Evolutionary conservation across 2,888 invertebrate genomes (phyloP).

Genomic region (Scaptomyza cyrtandrae): DNA sequence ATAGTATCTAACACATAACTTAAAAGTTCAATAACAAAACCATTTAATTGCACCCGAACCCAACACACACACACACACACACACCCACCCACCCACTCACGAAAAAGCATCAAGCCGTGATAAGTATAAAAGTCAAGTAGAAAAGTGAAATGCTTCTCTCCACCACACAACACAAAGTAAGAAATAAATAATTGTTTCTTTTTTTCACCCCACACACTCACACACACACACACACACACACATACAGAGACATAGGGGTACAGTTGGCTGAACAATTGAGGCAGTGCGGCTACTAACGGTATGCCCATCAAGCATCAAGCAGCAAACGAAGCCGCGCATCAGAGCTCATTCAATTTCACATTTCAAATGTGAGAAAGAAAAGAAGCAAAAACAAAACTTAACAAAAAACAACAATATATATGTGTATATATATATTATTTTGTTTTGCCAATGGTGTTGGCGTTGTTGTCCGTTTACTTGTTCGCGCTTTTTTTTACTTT

Average conservation of each 20-base stretch:
- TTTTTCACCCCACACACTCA: conserved; percentile 33
- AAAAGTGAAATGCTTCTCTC: conserved; percentile 71
- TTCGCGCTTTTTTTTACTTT: conserved; percentile 32
- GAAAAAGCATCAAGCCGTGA: conserved; percentile 47
- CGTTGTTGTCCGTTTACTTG: conserved; percentile 16
- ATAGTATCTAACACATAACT: conserved; percentile 32
- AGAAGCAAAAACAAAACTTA: background rate
- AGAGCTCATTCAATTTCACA: conserved; percentile 58
- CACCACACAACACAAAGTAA: conserved; percentile 8
- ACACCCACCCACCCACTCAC: background rate
- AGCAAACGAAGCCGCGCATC: conserved; percentile 53
- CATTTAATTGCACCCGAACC: background rate
- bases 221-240: conserved; percentile 9
- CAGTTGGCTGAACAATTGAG: conserved; percentile 60
- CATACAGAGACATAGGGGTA: conserved; percentile 5
- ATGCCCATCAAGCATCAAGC: conserved; percentile 1
- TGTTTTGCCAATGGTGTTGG: conserved; percentile 31
- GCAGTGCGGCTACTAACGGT: conserved; percentile 6
- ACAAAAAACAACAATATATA: background rate
- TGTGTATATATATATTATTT: conserved; percentile 46
- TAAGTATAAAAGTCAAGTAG: conserved; percentile 40
- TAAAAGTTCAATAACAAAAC: conserved; percentile 50
- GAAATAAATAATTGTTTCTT: conserved; percentile 55
- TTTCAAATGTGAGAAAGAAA: conserved; percentile 60
- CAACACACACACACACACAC: no score